These are phyloP conservation scores for Poeciliopsis gracilis DNA, from an alignment of 2,797 vertebrate genomes.

Conservation along the genomic window DNA sequence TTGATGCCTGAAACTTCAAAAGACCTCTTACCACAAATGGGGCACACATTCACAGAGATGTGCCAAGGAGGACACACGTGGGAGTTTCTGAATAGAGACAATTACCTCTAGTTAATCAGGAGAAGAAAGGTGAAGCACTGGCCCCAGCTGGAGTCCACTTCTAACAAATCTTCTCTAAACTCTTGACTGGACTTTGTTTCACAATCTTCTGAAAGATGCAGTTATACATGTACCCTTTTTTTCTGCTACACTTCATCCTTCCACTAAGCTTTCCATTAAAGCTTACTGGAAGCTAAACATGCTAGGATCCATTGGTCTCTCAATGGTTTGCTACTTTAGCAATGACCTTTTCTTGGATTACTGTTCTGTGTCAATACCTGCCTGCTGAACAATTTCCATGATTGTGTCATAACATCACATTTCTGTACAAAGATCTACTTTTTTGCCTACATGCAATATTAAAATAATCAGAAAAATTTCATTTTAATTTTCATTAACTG, in stretches of 20 bases:
- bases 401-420: background rate
- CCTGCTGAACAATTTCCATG: background rate
- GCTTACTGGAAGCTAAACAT: background rate
- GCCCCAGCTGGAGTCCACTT: background rate
- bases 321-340: background rate
- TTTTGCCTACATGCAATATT: background rate
- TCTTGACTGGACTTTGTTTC: background rate
- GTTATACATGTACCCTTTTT: background rate
- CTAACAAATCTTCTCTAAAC: background rate
- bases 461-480: background rate
- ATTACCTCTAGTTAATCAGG: conserved; percentile 23
- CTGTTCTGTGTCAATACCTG: background rate
- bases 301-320: background rate
- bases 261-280: background rate
- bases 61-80: background rate
- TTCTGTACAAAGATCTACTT: background rate
- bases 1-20: conserved; percentile 33
- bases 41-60: conserved; percentile 18
- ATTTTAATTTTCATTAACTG: background rate
- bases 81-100: conserved; percentile 49
- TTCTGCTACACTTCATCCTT: background rate
- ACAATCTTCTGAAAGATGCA: background rate
- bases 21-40: conserved; percentile 50
- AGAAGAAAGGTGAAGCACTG: background rate
- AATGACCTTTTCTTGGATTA: too few species aligned